Percentiles rank a stretch among this genome's conserved stretches.
phyloP scores from a whole-genome alignment of 2,113 vertebrate genomes.

The Austrofundulus limnaeus region DNA sequence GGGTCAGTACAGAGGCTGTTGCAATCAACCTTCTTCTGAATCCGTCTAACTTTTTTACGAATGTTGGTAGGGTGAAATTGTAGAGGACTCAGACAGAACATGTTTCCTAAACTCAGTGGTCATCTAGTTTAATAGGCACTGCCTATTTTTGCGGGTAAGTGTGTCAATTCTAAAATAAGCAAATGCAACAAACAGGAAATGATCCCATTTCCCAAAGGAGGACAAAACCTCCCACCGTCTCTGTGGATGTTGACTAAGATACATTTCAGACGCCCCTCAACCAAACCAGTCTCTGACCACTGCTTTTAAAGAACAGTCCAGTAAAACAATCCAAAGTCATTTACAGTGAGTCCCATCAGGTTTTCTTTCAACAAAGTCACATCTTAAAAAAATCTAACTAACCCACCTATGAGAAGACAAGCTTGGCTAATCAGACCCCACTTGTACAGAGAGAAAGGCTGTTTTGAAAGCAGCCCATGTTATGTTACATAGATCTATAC shows the following conservation, averaged over 20 bases:
- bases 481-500: constrained; percentile 30
- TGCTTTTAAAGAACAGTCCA: no score
- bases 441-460: no score
- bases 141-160: not conserved
- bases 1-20: no score
- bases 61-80: no score
- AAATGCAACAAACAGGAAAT: constrained; percentile 6
- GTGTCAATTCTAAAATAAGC: not conserved
- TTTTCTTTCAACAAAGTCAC: no score
- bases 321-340: no score
- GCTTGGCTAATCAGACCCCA: no score
- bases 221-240: not conserved
- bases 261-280: not conserved
- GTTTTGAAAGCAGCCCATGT: constrained; percentile 61
- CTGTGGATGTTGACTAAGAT: not conserved
- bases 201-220: constrained; percentile 1
- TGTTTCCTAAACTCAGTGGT: not conserved
- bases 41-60: no score
- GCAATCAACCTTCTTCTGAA: no score
- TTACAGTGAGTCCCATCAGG: no score
- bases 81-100: not conserved
- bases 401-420: no score
- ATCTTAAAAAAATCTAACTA: no score
- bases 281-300: not conserved
- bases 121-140: not conserved